phyloP scores from a whole-genome alignment of 2,888 invertebrate genomes.

The Drosophila nigritarsus region DNA sequence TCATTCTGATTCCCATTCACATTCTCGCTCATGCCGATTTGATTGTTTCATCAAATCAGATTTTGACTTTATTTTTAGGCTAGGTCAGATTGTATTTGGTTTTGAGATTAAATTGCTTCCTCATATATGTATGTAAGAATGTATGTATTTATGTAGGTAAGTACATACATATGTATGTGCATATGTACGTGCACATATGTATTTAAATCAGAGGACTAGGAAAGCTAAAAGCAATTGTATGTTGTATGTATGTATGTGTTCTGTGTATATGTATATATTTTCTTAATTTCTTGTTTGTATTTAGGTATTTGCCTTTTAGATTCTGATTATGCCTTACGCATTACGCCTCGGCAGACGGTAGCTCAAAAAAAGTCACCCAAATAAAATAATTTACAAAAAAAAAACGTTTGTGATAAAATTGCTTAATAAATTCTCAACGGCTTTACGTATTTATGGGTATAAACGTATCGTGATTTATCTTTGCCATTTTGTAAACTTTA shows the following conservation, averaged over 20 bases:
- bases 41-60: conserved; percentile 38
- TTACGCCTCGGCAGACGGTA: conserved; percentile 26
- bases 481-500: conserved; percentile 33
- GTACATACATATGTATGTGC: conserved; percentile 21
- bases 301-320: conserved; percentile 52
- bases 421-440: conserved; percentile 33
- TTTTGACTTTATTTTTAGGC: conserved; percentile 33
- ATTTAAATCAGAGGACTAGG: conserved; percentile 69
- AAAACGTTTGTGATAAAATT: background rate
- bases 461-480: conserved; percentile 31
- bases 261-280: conserved; percentile 43
- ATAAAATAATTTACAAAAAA: conserved; percentile 14
- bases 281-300: conserved; percentile 21
- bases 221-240: conserved; percentile 77
- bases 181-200: conserved; percentile 26
- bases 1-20: conserved; percentile 33
- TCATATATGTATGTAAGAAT: conserved; percentile 22
- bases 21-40: conserved; percentile 29
- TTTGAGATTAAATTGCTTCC: conserved; percentile 42
- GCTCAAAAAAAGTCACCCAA: conserved; percentile 33
- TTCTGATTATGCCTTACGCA: conserved; percentile 46
- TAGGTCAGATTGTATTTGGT: conserved; percentile 49
- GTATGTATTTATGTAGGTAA: conserved; percentile 35
- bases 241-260: conserved; percentile 55
- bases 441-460: conserved; percentile 63